These are phyloP conservation scores for Muscina levida DNA, from an alignment of 2,888 invertebrate species.

Conservation along the genomic window DNA sequence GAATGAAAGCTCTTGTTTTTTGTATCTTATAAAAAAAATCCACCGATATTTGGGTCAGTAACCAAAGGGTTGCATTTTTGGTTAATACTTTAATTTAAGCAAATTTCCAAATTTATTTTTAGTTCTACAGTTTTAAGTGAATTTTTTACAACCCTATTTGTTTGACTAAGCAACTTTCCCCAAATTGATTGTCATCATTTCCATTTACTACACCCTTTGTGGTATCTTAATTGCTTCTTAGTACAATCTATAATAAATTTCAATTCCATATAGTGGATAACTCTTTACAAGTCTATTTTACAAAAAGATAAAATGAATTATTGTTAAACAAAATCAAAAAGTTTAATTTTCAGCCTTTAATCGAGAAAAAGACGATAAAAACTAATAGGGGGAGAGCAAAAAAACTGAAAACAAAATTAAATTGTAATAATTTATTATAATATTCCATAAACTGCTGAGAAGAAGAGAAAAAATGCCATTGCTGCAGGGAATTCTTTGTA, in stretches of 20 bases:
- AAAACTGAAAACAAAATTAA: conserved; percentile 12
- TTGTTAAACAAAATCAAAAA: conserved; percentile 34
- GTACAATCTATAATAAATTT: background rate
- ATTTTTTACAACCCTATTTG: background rate
- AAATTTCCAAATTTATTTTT: no score
- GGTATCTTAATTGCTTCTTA: no score
- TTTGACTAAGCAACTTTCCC: no score
- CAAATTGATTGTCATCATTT: background rate
- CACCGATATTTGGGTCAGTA: no score
- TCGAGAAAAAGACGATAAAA: background rate
- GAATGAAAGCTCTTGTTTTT: no score
- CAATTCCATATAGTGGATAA: conserved; percentile 20
- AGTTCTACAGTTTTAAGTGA: no score
- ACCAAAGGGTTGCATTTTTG: no score
- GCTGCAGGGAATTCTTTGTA: conserved; percentile 18
- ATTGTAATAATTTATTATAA: conserved; percentile 26
- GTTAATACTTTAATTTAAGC: no score
- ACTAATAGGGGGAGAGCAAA: no score
- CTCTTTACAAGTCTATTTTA: conserved; percentile 30
- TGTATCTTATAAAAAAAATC: no score
- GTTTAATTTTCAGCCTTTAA: conserved; percentile 5
- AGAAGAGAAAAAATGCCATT: conserved; percentile 1
- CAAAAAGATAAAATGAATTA: conserved; percentile 32
- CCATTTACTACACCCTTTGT: background rate
- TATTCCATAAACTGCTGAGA: conserved; percentile 21